These are phyloP conservation scores for Himalopsyche tibetana DNA, from an alignment of 2,888 invertebrate genomes.

Conservation along the genomic window DNA sequence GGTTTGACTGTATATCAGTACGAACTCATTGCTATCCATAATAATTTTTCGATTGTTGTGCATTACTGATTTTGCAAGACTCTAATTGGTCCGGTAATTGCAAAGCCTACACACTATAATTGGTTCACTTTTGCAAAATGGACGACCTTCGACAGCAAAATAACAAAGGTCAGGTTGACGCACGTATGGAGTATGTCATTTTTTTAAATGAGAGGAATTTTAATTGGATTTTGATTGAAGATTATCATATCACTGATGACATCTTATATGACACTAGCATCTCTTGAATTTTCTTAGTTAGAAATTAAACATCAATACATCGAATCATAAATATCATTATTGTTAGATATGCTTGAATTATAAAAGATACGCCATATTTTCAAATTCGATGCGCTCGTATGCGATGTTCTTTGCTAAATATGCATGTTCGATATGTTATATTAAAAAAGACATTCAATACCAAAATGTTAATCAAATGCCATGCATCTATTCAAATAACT, in stretches of 20 bases:
- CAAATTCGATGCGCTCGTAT: no score
- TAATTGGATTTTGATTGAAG: conserved; percentile 15
- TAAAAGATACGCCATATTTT: no score
- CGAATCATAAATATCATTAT: no score
- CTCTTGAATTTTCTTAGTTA: neutral
- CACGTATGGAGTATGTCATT: conserved; percentile 16
- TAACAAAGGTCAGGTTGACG: conserved; percentile 51
- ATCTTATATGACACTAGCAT: neutral
- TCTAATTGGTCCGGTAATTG: conserved; percentile 60
- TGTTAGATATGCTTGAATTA: no score
- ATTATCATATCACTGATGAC: neutral
- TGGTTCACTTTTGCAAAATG: conserved; percentile 61
- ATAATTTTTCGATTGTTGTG: neutral
- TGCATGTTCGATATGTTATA: no score
- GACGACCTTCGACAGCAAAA: conserved; percentile 52
- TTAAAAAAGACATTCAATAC: no score
- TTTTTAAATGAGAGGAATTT: conserved; percentile 3
- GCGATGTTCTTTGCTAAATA: no score
- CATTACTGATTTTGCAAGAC: neutral
- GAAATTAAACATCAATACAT: no score
- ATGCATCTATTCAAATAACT: no score
- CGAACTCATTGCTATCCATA: no score
- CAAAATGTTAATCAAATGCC: no score
- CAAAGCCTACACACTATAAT: conserved; percentile 56
- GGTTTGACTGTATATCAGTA: no score